phyloP scores from a whole-genome alignment of 2,888 invertebrate species.

The Aproaerema taeniolella region DNA sequence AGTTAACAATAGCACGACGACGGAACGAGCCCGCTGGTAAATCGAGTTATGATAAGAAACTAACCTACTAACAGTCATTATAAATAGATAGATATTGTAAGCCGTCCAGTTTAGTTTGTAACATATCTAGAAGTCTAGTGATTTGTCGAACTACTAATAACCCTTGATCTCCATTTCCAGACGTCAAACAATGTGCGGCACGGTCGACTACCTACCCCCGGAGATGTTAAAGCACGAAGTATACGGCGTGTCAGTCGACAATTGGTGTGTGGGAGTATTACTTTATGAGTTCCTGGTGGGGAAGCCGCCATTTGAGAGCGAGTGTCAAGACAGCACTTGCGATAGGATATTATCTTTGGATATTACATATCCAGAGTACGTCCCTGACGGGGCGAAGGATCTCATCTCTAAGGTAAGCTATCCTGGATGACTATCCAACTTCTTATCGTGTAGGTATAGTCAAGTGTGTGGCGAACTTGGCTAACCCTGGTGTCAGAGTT shows the following conservation, averaged over 20 bases:
- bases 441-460: too few relatives aligned
- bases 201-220: slow-evolving; percentile 95
- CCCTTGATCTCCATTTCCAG: slow-evolving; percentile 53
- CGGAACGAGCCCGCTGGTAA: too few relatives aligned
- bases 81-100: too few relatives aligned
- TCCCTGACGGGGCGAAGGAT: slow-evolving; percentile 84
- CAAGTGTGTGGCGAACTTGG: too few relatives aligned
- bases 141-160: neutral
- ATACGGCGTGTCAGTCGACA: slow-evolving; percentile 89
- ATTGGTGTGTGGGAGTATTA: slow-evolving; percentile 94
- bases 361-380: slow-evolving; percentile 80
- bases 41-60: too few relatives aligned
- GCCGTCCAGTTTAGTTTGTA: too few relatives aligned
- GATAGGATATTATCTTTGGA: slow-evolving; percentile 81
- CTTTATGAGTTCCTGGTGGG: slow-evolving; percentile 97
- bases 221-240: slow-evolving; percentile 93
- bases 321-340: slow-evolving; percentile 83
- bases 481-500: too few relatives aligned
- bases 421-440: too few relatives aligned
- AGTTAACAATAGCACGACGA: too few relatives aligned
- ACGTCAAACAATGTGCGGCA: slow-evolving; percentile 95
- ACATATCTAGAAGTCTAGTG: too few relatives aligned
- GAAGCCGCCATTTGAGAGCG: slow-evolving; percentile 93
- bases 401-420: slow-evolving; percentile 85
- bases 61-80: too few relatives aligned